Percentiles rank a stretch among this genome's conserved stretches.
Conservation (phyloP, 2,888 invertebrate genomes). For the Cacoxenus indagator region DNA sequence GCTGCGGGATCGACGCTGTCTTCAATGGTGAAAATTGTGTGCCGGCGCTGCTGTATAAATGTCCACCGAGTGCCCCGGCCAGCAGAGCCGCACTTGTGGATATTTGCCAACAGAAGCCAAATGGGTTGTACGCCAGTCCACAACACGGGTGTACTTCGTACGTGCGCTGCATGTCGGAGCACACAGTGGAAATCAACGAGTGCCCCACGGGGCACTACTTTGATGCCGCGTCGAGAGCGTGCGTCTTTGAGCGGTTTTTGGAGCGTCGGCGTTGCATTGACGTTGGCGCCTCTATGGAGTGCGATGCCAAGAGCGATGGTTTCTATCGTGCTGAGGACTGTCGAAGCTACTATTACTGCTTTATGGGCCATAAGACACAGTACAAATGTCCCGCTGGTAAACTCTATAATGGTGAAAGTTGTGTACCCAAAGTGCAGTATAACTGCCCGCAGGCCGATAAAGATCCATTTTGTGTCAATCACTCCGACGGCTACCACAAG, state of each 20-base stretch:
- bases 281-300: constrained; percentile 47
- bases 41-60: constrained; percentile 52
- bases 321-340: constrained; percentile 73
- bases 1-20: constrained; percentile 58
- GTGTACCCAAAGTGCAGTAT: constrained; percentile 72
- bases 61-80: constrained; percentile 32
- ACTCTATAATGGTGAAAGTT: constrained; percentile 75
- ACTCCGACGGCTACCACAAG: constrained; percentile 74
- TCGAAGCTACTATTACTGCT: constrained; percentile 74
- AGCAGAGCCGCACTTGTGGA: constrained; percentile 40
- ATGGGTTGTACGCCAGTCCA: constrained; percentile 71
- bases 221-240: constrained; percentile 53
- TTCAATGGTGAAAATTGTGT: constrained; percentile 65
- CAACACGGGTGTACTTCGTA: constrained; percentile 63
- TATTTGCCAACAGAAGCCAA: constrained; percentile 72
- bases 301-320: constrained; percentile 51
- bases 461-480: constrained; percentile 72
- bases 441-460: constrained; percentile 69
- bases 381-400: constrained; percentile 72
- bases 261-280: constrained; percentile 49
- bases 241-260: constrained; percentile 48
- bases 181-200: constrained; percentile 49
- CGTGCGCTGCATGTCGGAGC: constrained; percentile 60
- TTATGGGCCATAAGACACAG: constrained; percentile 72
- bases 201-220: constrained; percentile 62